phyloP scores from a whole-genome alignment of 2,113 vertebrate genomes.

The Rallus limicola region DNA sequence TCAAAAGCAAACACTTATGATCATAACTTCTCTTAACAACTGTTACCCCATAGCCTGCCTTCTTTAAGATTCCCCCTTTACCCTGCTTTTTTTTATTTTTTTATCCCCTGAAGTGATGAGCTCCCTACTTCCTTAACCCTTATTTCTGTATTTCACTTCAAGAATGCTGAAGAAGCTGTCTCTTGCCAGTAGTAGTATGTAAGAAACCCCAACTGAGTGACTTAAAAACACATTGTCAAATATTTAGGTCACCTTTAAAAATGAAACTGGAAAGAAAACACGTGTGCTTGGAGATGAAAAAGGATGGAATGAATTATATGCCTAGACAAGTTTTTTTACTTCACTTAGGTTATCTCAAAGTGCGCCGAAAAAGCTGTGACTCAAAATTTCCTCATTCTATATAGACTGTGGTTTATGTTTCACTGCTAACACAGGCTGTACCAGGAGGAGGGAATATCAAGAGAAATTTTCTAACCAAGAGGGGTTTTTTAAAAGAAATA shows the following conservation, averaged over 20 bases:
- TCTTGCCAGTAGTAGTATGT: not conserved
- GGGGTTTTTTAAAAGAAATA: not conserved
- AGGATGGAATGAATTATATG: not conserved
- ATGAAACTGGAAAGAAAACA: slow-evolving; percentile 16
- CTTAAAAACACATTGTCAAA: slow-evolving; percentile 8
- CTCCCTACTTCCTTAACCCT: not conserved
- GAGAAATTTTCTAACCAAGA: not conserved
- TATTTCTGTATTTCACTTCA: not conserved
- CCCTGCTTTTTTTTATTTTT: not conserved
- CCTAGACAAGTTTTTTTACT: not conserved
- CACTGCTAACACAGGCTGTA: not conserved
- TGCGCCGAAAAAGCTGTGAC: not conserved
- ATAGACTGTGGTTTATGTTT: not conserved
- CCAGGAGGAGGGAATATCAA: not conserved
- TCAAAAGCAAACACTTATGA: not conserved
- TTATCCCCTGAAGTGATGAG: not conserved
- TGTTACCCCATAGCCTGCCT: not conserved
- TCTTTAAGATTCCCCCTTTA: not conserved
- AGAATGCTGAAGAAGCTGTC: slow-evolving; percentile 4
- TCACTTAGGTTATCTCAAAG: not conserved
- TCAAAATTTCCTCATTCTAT: not conserved
- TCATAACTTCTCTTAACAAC: not conserved
- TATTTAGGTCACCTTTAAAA: slow-evolving; percentile 47
- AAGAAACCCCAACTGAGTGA: not conserved
- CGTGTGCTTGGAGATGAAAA: slow-evolving; percentile 29